phyloP scores from a whole-genome alignment of 2,113 vertebrate genomes.

The Peucedramus taeniatus region DNA sequence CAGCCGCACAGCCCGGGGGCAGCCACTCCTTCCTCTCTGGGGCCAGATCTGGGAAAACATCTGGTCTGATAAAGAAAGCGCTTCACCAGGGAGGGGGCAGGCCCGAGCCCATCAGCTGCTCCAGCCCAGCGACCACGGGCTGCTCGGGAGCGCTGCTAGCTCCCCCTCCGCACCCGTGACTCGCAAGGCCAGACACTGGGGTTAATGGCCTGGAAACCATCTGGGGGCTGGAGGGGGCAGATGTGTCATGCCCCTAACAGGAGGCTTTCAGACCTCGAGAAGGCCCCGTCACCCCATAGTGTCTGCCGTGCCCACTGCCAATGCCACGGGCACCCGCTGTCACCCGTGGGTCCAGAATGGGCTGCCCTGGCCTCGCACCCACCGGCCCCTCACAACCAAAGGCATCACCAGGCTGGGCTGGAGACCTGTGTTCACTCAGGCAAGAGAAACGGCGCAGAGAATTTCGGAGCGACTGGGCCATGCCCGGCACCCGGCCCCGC shows the following conservation, averaged over 20 bases:
- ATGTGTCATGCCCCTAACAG: not conserved
- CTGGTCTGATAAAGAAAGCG: constrained; percentile 46
- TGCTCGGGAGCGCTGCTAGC: not conserved
- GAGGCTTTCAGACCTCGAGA: not conserved
- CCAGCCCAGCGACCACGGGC: not conserved
- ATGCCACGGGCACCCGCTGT: not conserved
- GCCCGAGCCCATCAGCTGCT: not conserved
- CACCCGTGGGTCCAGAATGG: not conserved
- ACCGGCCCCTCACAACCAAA: not conserved
- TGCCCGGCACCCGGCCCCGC: rapidly evolving
- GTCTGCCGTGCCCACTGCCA: not conserved
- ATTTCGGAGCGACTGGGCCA: not conserved
- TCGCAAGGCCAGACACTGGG: not conserved
- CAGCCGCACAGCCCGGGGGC: not conserved
- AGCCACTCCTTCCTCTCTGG: not conserved
- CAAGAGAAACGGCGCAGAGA: not conserved
- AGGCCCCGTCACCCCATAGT: not conserved
- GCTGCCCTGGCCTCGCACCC: not conserved
- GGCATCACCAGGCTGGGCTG: not conserved
- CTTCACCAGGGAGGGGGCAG: not conserved
- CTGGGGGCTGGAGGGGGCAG: not conserved
- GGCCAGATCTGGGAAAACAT: constrained; percentile 43
- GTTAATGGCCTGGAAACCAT: constrained; percentile 30
- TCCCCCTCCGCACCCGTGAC: not conserved
- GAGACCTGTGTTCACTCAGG: not conserved